These are phyloP conservation scores for Caenorhabditis zanzibari DNA, from an alignment of 2,888 invertebrate species.

Conservation along the genomic window DNA sequence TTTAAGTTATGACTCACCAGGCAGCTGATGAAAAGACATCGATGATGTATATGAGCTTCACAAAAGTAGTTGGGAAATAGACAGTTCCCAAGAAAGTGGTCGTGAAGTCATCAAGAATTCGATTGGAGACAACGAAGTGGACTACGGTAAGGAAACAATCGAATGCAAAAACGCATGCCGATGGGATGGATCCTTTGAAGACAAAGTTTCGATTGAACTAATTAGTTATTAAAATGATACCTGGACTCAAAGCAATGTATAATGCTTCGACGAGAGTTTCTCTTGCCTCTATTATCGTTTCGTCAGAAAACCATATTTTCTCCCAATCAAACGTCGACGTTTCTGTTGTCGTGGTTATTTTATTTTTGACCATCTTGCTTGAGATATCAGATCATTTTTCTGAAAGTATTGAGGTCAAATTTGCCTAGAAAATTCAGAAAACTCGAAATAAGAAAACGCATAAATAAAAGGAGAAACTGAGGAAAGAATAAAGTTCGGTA, in stretches of 20 bases:
- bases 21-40: conserved; percentile 26
- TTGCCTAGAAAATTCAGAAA: neutral
- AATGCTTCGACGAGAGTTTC: conserved; percentile 39
- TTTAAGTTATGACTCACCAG: conserved; percentile 27
- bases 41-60: conserved; percentile 47
- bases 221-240: conserved; percentile 7
- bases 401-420: neutral
- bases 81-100: conserved; percentile 60
- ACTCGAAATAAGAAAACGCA: neutral
- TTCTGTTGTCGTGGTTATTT: conserved; percentile 32
- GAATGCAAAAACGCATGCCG: conserved; percentile 43
- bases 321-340: conserved; percentile 44
- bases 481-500: conserved; percentile 22
- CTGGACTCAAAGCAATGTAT: conserved; percentile 57
- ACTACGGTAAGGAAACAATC: conserved; percentile 48
- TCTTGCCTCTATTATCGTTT: conserved; percentile 33
- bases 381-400: conserved; percentile 4
- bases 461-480: neutral
- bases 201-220: neutral
- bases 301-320: conserved; percentile 44
- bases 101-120: conserved; percentile 58
- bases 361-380: conserved; percentile 27
- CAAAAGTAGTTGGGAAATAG: conserved; percentile 56
- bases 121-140: conserved; percentile 55
- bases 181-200: conserved; percentile 51